A percentile compares a stretch with the other conserved stretches of the same genome.
These are phyloP conservation scores for Notothenia coriiceps DNA, from an alignment of 2,113 vertebrate species.

Conservation along the genomic window DNA sequence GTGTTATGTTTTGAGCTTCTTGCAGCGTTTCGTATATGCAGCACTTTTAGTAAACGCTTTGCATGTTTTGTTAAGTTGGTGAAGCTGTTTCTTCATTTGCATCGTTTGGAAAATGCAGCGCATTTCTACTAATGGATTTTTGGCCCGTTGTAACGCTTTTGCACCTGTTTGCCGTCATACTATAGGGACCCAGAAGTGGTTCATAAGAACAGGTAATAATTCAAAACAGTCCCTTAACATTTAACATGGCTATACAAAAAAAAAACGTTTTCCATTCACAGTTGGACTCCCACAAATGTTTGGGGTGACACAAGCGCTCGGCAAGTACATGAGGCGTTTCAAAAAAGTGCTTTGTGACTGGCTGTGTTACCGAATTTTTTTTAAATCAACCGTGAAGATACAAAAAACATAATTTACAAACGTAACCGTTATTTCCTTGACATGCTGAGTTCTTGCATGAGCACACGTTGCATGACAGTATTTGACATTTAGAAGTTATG, in stretches of 20 bases:
- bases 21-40: too few species aligned
- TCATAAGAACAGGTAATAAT: conserved; percentile 26
- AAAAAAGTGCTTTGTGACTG: conserved; percentile 72
- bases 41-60: too few species aligned
- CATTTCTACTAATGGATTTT: too few species aligned
- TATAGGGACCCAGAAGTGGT: conserved; percentile 13
- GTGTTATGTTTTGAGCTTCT: too few species aligned
- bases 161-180: background rate
- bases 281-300: conserved; percentile 51
- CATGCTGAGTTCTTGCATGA: conserved; percentile 53
- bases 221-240: conserved; percentile 3
- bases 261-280: conserved; percentile 65
- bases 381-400: conserved; percentile 67
- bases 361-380: conserved; percentile 62
- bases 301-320: conserved; percentile 55
- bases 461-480: conserved; percentile 50
- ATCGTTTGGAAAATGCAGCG: too few species aligned
- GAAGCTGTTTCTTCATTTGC: too few species aligned
- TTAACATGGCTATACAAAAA: conserved; percentile 27
- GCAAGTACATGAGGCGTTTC: conserved; percentile 61
- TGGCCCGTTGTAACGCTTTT: too few species aligned
- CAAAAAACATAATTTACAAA: conserved; percentile 65
- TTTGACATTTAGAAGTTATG: conserved; percentile 28
- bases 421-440: conserved; percentile 56
- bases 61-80: too few species aligned